Conservation (phyloP, 2,888 invertebrate species). For the Furcula furcula region DNA sequence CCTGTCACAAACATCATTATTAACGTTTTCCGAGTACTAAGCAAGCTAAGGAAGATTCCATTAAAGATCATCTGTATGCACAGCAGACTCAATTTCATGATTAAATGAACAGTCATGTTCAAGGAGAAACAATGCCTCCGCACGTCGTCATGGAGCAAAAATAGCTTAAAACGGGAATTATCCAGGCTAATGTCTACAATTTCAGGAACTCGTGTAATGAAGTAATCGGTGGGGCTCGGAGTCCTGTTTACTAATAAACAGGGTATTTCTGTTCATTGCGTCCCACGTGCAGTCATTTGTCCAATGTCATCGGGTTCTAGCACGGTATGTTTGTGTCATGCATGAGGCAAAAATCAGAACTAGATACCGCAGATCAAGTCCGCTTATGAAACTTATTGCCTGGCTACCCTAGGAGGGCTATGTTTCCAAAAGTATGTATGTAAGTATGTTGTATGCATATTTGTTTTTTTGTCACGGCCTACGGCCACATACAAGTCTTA, state of each 20-base stretch:
- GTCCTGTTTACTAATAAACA: constrained; percentile 34
- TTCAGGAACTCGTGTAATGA: constrained; percentile 45
- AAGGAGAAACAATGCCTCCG: neutral
- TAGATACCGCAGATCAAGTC: too few species aligned
- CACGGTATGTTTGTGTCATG: too few species aligned
- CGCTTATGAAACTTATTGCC: too few species aligned
- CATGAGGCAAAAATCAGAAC: too few species aligned
- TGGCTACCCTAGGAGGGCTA: too few species aligned
- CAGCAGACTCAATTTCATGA: neutral
- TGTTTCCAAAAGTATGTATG: too few species aligned
- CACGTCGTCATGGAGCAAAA: constrained; percentile 28
- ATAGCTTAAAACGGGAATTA: constrained; percentile 39
- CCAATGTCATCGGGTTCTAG: constrained; percentile 40
- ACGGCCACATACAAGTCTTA: too few species aligned
- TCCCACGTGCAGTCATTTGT: constrained; percentile 35
- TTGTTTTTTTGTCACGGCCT: too few species aligned
- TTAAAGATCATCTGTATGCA: neutral
- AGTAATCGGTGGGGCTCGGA: constrained; percentile 39
- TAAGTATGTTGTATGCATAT: too few species aligned
- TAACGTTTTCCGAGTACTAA: neutral
- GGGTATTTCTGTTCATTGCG: constrained; percentile 30
- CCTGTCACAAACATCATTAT: neutral
- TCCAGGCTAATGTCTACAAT: constrained; percentile 28
- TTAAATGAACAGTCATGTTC: neutral
- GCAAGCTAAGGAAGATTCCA: neutral